These are phyloP conservation scores for Coelopa pilipes DNA, from an alignment of 2,888 invertebrate species.

Conservation along the genomic window DNA sequence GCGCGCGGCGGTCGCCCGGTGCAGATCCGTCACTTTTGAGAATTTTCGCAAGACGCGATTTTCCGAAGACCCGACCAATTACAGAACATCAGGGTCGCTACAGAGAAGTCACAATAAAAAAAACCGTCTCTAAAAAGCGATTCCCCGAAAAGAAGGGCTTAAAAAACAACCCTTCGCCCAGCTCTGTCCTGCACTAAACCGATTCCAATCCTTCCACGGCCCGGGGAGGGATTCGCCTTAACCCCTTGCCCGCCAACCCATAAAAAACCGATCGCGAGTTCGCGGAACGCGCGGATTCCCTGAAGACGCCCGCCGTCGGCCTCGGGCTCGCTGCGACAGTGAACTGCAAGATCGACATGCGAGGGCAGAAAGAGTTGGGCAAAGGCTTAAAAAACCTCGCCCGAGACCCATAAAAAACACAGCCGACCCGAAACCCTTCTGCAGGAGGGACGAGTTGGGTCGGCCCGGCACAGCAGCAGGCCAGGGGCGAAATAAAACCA, in stretches of 20 bases:
- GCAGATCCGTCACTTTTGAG: no score
- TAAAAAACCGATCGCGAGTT: slow-evolving; percentile 24
- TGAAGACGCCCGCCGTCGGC: not conserved
- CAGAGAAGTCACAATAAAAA: not conserved
- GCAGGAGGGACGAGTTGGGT: not conserved
- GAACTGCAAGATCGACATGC: slow-evolving; percentile 15
- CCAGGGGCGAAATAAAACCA: slow-evolving; percentile 28
- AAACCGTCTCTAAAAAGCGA: slow-evolving; percentile 13
- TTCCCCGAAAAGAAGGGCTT: slow-evolving; percentile 14
- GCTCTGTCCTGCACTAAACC: not conserved
- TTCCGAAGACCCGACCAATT: no score
- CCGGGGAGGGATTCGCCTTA: slow-evolving; percentile 13
- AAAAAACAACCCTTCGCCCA: slow-evolving; percentile 19
- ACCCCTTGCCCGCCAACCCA: slow-evolving; percentile 1
- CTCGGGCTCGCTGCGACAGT: not conserved
- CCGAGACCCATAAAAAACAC: slow-evolving; percentile 9
- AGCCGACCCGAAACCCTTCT: slow-evolving; percentile 3
- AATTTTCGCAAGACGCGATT: no score
- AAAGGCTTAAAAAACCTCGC: slow-evolving; percentile 38
- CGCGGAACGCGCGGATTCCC: not conserved
- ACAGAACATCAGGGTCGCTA: no score
- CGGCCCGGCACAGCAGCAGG: slow-evolving; percentile 1
- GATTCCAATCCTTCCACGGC: not conserved
- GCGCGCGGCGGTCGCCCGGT: no score
- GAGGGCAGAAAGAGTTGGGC: slow-evolving; percentile 35